These are phyloP conservation scores for Synanthedon myopaeformis DNA, from an alignment of 2,888 invertebrate species.

Conservation along the genomic window DNA sequence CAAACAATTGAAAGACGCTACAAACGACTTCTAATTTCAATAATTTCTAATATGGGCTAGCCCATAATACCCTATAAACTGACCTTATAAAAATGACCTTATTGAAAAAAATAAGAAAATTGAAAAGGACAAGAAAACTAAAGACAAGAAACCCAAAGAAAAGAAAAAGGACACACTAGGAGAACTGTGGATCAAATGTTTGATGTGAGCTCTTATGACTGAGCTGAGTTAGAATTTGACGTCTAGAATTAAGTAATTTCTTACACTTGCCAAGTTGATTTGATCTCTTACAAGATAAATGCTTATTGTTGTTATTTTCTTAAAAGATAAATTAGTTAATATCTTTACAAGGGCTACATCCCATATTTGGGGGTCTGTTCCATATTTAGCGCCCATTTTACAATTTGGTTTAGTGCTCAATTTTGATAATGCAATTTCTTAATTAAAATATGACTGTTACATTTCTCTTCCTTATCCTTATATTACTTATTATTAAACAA, in stretches of 20 bases:
- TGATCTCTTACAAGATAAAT: conserved; percentile 2
- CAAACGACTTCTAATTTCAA: too few relatives aligned
- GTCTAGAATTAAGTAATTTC: not conserved
- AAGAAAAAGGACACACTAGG: too few relatives aligned
- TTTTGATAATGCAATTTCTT: not conserved
- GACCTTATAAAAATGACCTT: not conserved
- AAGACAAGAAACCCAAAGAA: too few relatives aligned
- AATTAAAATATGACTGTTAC: not conserved
- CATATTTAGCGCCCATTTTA: conserved; percentile 7
- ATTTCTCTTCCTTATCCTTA: too few relatives aligned
- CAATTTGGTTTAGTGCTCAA: conserved; percentile 3
- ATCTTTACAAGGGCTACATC: not conserved
- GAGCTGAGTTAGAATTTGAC: not conserved
- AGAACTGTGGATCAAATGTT: too few relatives aligned
- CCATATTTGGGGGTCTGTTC: conserved; percentile 7
- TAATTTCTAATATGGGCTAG: too few relatives aligned
- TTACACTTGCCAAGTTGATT: not conserved
- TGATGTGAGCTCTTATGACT: not conserved
- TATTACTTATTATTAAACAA: too few relatives aligned
- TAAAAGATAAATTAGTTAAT: not conserved
- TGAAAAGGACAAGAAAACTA: not conserved
- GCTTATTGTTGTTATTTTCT: conserved; percentile 1
- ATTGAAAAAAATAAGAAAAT: not conserved
- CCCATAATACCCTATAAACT: too few relatives aligned
- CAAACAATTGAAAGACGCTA: too few relatives aligned